Evolutionary conservation across 2,113 vertebrate genomes (phyloP), one percentile per base, ranked within the genome.

Genomic region (Malurus cyaneus): DNA sequence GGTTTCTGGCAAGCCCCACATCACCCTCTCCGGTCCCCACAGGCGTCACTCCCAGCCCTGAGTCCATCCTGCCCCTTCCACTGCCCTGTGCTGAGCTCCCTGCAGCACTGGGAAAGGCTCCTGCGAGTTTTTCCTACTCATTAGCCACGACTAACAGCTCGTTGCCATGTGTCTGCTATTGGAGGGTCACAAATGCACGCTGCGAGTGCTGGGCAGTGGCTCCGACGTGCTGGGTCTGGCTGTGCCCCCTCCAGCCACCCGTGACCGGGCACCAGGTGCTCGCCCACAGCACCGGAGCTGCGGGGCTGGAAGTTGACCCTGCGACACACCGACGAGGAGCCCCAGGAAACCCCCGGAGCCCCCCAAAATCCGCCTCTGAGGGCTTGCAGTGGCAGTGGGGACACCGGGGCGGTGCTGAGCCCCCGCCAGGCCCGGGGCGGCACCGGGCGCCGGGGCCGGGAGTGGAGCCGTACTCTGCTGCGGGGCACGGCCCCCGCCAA

Each of bases 401-500:
- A 24, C 76, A 46, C 65, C 0, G 2, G n/a, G 78, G 25, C 5
- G 0, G 56, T n/a, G 88, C 95, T 34, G 91, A 96, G 86, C 54
- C 42, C 64, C 50, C 20, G 3, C 90, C 88, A 78, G 59, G 31
- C 52, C 65, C 3, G 1, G 79, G 64, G 73, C 31, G 2, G 80
- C 82, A 77, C 49, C 8, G 6, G 89, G 94, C 18, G 11, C 73
- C 46, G 2, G 2, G 0, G 70, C 65, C 4, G 2, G 76, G 89
- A 95, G 57, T 3, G 7, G 65, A 91, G 80, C 91, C 7, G 5
- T 1, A 59, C 62, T 94, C 94, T 73, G 96, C 94, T 31, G 11
- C 3, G 4, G 91, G 89, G 77, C 78, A 39, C 89, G 32, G 96
- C 96, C 89, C 87, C 87, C 60, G 32, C 89, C 6, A 76, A 91